Evolutionary conservation across 2,888 invertebrate species (phyloP), one percentile per base, ranked within the genome.

Genomic region (Fabriciana adippe): DNA sequence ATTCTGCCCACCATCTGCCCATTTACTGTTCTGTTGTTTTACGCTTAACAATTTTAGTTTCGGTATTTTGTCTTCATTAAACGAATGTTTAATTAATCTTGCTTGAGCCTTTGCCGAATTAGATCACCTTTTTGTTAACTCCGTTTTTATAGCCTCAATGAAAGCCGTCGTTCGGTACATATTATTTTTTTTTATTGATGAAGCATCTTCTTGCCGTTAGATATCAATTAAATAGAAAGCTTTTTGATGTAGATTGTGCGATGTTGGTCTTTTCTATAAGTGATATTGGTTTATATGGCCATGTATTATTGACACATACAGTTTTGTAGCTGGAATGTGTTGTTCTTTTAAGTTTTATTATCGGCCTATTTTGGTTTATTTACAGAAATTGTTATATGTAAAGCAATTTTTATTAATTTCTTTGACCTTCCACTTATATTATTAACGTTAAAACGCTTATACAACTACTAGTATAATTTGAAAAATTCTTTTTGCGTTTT

Each of bases 161-260:
- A n/a, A 55, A 35, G 35, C 35, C n/a, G 16, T 47, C 5, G n/a
- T 50, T 35, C 16, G 48, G 14, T 16, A 41, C 11, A 15, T 35
- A 16, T 31, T 35, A 16, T 31, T 47, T 41, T 55, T 26, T 48
- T 54, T 13, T 48, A 48, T 26, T 55, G 15, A 55, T 54, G 14
- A 54, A 51, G 31, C 16, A 59, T 47, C 45, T 57, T 31, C 21
- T 47, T 47, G 54, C 26, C 54, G 48, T 45, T 31, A 60, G 50
- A 54, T 48, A 26, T 35, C 57, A 48, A 64, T 59, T 68, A 64
- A 64, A 26, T 64, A 64, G 67, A 68, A 67, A 67, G 67, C 50
- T 31, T 53, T 54, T 62, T 48, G 35, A 62, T 53, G 21, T 53
- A 16, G 18, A 18, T 41, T n/a, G 41, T 55, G n/a, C 35, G 55